Conservation (phyloP, 2,888 invertebrate species). For the Melikaiella ostensackeni region DNA sequence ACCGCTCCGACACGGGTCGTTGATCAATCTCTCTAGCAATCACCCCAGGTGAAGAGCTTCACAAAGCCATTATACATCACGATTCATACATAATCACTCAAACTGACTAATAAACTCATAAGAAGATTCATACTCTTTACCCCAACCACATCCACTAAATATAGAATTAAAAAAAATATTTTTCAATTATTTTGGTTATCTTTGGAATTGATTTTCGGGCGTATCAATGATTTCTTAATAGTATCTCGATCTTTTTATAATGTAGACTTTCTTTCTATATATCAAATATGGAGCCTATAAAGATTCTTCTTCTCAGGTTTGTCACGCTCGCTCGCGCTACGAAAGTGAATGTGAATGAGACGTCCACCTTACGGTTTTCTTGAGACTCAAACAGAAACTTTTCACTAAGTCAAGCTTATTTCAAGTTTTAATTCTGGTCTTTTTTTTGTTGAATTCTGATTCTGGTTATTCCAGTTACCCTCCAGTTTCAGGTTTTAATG, state of each 20-base stretch:
- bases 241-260: not conserved
- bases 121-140: too few species aligned
- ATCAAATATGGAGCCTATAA: not conserved
- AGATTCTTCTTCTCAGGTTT: conserved; percentile 21
- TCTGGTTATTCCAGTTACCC: not conserved
- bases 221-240: too few species aligned
- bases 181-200: not conserved
- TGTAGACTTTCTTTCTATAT: not conserved
- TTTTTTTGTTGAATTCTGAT: too few species aligned
- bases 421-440: not conserved
- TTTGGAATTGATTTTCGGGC: not conserved
- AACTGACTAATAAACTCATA: too few species aligned
- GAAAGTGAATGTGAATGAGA: conserved; percentile 32
- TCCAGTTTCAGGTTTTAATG: not conserved
- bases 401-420: too few species aligned
- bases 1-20: too few species aligned
- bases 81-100: too few species aligned
- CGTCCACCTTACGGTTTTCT: conserved; percentile 24
- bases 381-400: conserved; percentile 7
- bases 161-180: too few species aligned
- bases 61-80: too few species aligned
- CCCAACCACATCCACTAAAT: too few species aligned
- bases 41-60: too few species aligned
- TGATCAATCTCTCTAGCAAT: too few species aligned
- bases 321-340: conserved; percentile 20